These are phyloP conservation scores for Lathamus discolor DNA, from an alignment of 2,113 vertebrate species.

Conservation along the genomic window DNA sequence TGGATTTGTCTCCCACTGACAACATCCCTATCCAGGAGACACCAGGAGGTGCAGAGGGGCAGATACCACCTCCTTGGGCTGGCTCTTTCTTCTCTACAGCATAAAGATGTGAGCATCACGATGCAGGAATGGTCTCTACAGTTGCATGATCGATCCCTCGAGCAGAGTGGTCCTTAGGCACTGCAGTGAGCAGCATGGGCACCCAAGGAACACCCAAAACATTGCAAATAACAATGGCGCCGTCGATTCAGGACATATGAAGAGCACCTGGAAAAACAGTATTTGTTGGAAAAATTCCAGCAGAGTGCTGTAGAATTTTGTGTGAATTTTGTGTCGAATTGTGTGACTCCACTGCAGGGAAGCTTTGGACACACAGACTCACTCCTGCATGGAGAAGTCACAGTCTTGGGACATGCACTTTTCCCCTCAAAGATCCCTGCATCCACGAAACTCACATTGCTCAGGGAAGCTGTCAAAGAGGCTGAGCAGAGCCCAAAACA, in stretches of 20 bases:
- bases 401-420: not conserved
- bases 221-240: not conserved
- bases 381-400: not conserved
- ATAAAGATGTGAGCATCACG: not conserved
- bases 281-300: not conserved
- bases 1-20: not conserved
- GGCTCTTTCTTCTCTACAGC: not conserved
- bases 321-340: not conserved
- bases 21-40: not conserved
- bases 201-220: not conserved
- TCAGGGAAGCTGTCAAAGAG: not conserved
- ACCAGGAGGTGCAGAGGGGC: not conserved
- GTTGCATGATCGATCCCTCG: accelerated
- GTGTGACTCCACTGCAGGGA: accelerated
- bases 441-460: not conserved
- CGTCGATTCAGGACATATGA: not conserved
- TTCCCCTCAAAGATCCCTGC: not conserved
- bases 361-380: not conserved
- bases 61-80: accelerated
- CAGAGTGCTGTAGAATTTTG: not conserved
- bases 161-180: not conserved
- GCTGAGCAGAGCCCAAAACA: not conserved
- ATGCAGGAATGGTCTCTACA: accelerated
- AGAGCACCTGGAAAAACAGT: not conserved
- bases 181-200: accelerated